phyloP scores from a whole-genome alignment of 2,888 invertebrate genomes.

The Amiota communis region DNA sequence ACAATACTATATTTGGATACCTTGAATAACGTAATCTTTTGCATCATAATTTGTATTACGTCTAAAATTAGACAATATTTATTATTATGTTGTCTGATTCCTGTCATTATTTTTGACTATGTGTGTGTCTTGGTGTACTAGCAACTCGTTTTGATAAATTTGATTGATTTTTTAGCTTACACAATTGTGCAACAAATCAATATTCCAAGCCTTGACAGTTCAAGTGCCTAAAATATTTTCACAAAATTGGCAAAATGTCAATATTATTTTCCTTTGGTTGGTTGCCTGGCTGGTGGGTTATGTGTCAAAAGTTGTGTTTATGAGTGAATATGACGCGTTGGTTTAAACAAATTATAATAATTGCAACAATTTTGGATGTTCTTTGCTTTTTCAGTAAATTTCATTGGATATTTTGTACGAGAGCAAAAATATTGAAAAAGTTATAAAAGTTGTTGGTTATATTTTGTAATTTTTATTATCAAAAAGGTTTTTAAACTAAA shows the following conservation, averaged over 20 bases:
- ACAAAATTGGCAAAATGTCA: slow-evolving; percentile 11
- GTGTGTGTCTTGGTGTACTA: background rate
- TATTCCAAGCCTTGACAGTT: background rate
- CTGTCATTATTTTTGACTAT: background rate
- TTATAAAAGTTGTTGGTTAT: too few species aligned
- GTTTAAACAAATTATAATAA: background rate
- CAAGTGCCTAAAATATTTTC: background rate
- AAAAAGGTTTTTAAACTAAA: too few species aligned
- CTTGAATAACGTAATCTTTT: background rate
- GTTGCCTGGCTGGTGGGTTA: background rate
- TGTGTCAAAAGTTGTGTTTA: background rate
- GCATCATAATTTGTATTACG: background rate
- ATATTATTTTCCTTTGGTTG: background rate
- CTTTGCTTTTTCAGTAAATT: slow-evolving; percentile 1
- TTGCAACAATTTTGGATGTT: background rate
- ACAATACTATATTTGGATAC: too few species aligned
- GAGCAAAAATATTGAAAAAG: too few species aligned
- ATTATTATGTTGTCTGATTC: background rate
- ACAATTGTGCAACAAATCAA: slow-evolving; percentile 12
- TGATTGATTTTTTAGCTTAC: slow-evolving; percentile 1
- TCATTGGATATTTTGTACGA: background rate
- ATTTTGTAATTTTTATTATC: too few species aligned
- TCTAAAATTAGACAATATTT: background rate
- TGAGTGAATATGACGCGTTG: too few species aligned
- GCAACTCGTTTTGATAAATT: background rate